These are phyloP conservation scores for Drosophila multiciliata DNA, from an alignment of 2,888 invertebrate species.

Conservation along the genomic window DNA sequence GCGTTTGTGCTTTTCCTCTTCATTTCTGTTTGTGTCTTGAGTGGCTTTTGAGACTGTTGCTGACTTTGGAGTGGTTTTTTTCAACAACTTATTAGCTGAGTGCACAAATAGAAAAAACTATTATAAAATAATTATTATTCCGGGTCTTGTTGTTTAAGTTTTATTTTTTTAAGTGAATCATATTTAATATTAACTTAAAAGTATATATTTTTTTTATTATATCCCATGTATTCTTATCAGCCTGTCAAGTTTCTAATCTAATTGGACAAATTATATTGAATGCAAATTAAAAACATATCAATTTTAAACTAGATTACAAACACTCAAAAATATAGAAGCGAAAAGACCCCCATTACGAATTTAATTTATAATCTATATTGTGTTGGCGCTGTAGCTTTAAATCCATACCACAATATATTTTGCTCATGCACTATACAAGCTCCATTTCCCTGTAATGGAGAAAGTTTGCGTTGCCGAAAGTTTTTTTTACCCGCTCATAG, in stretches of 20 bases:
- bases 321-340: constrained; percentile 1
- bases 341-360: not conserved
- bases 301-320: constrained; percentile 35
- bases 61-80: constrained; percentile 18
- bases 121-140: constrained; percentile 21
- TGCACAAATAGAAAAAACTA: constrained; percentile 25
- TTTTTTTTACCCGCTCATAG: not conserved
- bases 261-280: constrained; percentile 39
- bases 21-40: constrained; percentile 8
- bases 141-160: not conserved
- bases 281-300: constrained; percentile 56
- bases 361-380: not conserved
- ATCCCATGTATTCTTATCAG: constrained; percentile 37
- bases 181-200: not conserved
- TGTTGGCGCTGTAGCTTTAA: not conserved
- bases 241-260: constrained; percentile 33
- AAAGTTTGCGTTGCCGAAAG: not conserved
- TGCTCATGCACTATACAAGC: not conserved
- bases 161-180: not conserved
- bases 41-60: constrained; percentile 27
- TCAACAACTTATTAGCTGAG: constrained; percentile 4
- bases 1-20: not conserved
- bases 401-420: not conserved
- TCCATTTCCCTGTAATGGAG: not conserved
- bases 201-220: not conserved